A percentile compares a stretch with the other conserved stretches of the same genome.
Evolutionary conservation across 2,888 invertebrate genomes (phyloP).

Genomic region (Biston betularia): DNA sequence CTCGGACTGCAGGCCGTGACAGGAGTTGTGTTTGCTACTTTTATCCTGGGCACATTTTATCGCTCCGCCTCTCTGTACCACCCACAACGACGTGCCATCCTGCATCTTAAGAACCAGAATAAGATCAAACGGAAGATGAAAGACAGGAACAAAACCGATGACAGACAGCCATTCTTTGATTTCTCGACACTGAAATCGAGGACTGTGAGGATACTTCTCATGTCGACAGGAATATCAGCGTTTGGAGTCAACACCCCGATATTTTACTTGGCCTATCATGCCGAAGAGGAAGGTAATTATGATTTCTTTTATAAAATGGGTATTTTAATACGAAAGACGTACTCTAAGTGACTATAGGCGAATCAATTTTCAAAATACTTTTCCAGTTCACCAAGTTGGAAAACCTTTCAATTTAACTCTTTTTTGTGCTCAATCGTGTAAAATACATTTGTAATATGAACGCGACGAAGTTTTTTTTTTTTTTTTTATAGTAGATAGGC

Average conservation of each 20-base stretch:
- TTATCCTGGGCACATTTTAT: slow-evolving; percentile 94
- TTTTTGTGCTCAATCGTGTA: too few species aligned
- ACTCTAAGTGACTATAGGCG: too few species aligned
- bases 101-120: slow-evolving; percentile 94
- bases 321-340: not conserved
- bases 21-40: slow-evolving; percentile 93
- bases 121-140: slow-evolving; percentile 92
- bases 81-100: slow-evolving; percentile 93
- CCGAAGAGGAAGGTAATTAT: slow-evolving; percentile 89
- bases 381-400: too few species aligned
- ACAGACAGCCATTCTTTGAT: slow-evolving; percentile 94
- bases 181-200: slow-evolving; percentile 94
- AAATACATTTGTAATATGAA: too few species aligned
- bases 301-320: too few species aligned
- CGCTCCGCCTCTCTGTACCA: slow-evolving; percentile 95
- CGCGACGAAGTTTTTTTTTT: too few species aligned
- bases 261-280: slow-evolving; percentile 93
- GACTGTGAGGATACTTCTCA: slow-evolving; percentile 92
- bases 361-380: too few species aligned
- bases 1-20: slow-evolving; percentile 94
- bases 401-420: too few species aligned
- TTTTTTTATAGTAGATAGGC: too few species aligned
- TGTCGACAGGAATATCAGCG: slow-evolving; percentile 92
- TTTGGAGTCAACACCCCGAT: slow-evolving; percentile 95
- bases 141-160: slow-evolving; percentile 91